Percentiles rank a stretch among this genome's conserved stretches.
Conservation (phyloP, 2,113 vertebrate species). For the Myrmecophaga tridactyla region DNA sequence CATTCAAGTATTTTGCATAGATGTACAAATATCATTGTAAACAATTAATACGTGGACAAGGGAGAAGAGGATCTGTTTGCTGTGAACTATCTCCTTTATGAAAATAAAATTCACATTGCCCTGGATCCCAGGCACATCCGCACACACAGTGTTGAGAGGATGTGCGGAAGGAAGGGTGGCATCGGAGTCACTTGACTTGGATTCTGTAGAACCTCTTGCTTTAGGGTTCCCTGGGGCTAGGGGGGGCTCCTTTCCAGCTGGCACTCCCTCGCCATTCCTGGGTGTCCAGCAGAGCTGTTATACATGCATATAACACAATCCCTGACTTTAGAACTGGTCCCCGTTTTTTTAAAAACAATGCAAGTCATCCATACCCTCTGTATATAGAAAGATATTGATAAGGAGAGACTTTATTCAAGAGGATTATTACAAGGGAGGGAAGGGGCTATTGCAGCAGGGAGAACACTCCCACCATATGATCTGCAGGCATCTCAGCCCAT, state of each 20-base stretch:
- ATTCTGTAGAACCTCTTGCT: conserved; percentile 42
- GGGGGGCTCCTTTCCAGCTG: background rate
- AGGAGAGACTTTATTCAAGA: background rate
- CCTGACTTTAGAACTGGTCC: conserved; percentile 19
- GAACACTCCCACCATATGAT: background rate
- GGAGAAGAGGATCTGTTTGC: conserved; percentile 72
- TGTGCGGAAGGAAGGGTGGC: background rate
- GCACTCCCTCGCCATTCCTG: background rate
- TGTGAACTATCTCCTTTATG: conserved; percentile 65
- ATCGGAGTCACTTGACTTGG: background rate
- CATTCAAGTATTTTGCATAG: conserved; percentile 89
- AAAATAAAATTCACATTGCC: conserved; percentile 68
- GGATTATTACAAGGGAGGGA: background rate
- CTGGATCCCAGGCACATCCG: conserved; percentile 59
- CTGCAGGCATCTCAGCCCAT: background rate
- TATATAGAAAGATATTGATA: background rate
- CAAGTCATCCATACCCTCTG: background rate
- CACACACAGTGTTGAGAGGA: conserved; percentile 12
- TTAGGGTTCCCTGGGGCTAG: background rate
- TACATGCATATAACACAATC: background rate
- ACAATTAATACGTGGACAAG: conserved; percentile 76
- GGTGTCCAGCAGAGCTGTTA: background rate
- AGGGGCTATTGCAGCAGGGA: background rate
- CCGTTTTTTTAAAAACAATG: background rate
- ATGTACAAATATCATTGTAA: conserved; percentile 83